Percentiles rank a stretch among this genome's conserved stretches.
phyloP scores from a whole-genome alignment of 2,113 vertebrate genomes.

The Cyprinus carpio region DNA sequence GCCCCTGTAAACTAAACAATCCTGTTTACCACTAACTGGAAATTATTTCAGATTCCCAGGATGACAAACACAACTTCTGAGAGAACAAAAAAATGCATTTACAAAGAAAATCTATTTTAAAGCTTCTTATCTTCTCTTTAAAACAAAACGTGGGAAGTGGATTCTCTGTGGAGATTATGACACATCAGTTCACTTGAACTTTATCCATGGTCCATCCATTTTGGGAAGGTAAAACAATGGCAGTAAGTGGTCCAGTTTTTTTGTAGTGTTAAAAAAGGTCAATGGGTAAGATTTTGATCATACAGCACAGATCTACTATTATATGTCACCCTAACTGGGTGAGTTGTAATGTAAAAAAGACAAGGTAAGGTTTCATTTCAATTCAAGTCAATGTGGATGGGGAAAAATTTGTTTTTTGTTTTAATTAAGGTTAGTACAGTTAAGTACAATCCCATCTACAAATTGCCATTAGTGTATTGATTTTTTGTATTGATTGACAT shows the following conservation, averaged over 20 bases:
- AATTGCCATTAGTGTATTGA: no score
- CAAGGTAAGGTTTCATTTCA: no score
- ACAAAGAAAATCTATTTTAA: background rate
- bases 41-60: no score
- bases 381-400: no score
- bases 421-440: no score
- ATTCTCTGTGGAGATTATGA: background rate
- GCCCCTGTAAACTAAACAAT: no score
- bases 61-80: background rate
- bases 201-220: conserved; percentile 52
- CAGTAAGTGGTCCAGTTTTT: background rate
- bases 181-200: conserved; percentile 68
- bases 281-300: background rate
- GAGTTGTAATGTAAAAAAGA: no score
- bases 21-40: no score
- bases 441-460: no score
- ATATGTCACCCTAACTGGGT: no score
- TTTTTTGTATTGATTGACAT: no score
- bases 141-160: conserved; percentile 14
- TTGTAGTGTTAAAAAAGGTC: background rate
- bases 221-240: conserved; percentile 67
- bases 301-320: background rate
- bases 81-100: background rate
- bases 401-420: no score
- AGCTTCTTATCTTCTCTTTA: conserved; percentile 28